Conservation (phyloP, 2,888 invertebrate species). For the Petrophora chlorosata region DNA sequence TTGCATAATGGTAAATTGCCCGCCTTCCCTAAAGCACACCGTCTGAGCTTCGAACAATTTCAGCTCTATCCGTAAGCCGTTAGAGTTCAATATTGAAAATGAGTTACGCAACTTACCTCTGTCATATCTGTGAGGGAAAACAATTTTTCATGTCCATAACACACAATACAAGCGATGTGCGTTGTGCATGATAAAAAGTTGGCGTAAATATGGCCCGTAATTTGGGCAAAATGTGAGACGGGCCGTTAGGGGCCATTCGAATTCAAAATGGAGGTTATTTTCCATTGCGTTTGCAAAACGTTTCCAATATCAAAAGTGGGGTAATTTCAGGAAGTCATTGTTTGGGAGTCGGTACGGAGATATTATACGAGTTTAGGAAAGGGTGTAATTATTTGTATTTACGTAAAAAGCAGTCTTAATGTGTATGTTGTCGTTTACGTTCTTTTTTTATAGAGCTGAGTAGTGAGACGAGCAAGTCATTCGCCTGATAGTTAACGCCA, state of each 20-base stretch:
- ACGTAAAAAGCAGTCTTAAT: too few relatives aligned
- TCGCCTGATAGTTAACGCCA: too few relatives aligned
- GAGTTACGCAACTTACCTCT: constrained; percentile 16
- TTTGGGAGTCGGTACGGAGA: too few relatives aligned
- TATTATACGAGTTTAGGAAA: too few relatives aligned
- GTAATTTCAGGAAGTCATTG: too few relatives aligned
- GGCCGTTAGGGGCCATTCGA: background rate
- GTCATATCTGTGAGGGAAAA: constrained; percentile 14
- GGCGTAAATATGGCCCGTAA: constrained; percentile 10
- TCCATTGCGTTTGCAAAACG: too few relatives aligned
- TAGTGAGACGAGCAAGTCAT: too few relatives aligned
- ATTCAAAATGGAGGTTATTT: too few relatives aligned
- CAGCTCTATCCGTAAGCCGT: background rate
- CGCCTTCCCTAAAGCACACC: constrained; percentile 5
- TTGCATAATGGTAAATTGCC: constrained; percentile 34
- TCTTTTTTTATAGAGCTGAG: too few relatives aligned
- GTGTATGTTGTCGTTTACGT: too few relatives aligned
- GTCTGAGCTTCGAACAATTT: background rate
- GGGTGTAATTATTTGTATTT: too few relatives aligned
- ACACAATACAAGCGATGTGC: constrained; percentile 15
- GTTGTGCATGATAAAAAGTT: constrained; percentile 20
- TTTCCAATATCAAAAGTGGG: background rate
- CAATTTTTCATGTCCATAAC: constrained; percentile 28
- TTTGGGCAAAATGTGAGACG: background rate
- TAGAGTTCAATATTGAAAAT: constrained; percentile 7